Evolutionary conservation across 1,140 invertebrate genomes (phyloP).

Genomic region (Muscidifurax raptorellus): DNA sequence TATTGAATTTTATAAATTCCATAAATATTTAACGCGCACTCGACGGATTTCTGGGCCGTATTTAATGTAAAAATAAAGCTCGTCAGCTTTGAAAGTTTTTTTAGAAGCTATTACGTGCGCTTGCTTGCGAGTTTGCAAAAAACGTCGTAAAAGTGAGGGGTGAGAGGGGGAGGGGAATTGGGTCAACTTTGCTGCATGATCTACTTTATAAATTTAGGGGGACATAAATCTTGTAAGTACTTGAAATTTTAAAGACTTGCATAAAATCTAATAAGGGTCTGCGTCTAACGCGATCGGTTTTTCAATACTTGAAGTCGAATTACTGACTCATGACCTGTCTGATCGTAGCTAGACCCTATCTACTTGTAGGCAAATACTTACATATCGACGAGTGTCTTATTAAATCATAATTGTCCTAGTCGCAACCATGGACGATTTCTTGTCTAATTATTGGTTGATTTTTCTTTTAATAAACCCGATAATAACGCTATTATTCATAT

Average conservation of each 20-base stretch:
- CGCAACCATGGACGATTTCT: too few relatives aligned
- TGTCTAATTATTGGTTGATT: too few relatives aligned
- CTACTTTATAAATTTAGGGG: neutral
- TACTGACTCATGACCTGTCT: neutral
- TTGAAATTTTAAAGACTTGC: neutral
- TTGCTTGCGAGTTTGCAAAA: neutral
- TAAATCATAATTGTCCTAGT: too few relatives aligned
- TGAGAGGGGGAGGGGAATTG: neutral
- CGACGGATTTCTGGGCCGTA: neutral
- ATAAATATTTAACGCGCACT: neutral
- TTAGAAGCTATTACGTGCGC: neutral
- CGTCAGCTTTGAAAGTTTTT: neutral
- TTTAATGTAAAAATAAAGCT: neutral
- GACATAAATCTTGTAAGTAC: neutral
- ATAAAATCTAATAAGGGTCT: neutral
- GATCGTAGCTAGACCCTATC: neutral
- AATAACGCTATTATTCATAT: too few relatives aligned
- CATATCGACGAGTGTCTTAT: too few relatives aligned
- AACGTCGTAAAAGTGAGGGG: neutral
- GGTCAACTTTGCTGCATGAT: neutral
- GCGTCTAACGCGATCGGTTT: too few relatives aligned
- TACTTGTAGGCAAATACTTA: too few relatives aligned
- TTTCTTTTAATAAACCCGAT: too few relatives aligned
- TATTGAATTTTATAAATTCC: neutral
- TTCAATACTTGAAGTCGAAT: too few relatives aligned